Evolutionary conservation across 2,113 vertebrate species (phyloP).

Genomic region (Brachypteracias leptosomus): DNA sequence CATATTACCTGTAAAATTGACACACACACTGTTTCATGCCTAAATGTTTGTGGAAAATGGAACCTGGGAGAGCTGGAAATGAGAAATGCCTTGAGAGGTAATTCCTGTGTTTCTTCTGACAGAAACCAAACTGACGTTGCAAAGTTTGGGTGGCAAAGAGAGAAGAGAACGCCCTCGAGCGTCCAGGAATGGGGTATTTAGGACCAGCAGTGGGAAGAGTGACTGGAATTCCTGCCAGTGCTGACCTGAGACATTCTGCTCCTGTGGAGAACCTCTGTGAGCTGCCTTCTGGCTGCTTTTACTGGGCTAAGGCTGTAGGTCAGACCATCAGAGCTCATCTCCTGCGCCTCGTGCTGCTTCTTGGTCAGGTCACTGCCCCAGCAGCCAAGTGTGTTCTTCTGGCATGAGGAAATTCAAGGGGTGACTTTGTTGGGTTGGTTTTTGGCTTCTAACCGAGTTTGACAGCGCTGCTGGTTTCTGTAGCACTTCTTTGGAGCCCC

Average conservation of each 20-base stretch:
- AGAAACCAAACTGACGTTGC: neutral
- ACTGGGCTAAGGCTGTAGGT: neutral
- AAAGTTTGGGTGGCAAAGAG: neutral
- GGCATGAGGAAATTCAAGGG: neutral
- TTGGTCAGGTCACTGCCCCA: neutral
- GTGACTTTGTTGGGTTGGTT: neutral
- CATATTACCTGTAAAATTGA: neutral
- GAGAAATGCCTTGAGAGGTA: neutral
- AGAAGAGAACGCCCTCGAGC: neutral
- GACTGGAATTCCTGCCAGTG: neutral
- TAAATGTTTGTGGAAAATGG: neutral
- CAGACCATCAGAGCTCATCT: neutral
- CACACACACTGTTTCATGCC: rapidly evolving
- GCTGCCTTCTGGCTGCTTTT: too few relatives aligned
- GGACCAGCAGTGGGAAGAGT: too few relatives aligned
- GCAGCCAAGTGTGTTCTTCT: rapidly evolving
- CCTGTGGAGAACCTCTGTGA: neutral
- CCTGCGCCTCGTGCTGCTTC: neutral
- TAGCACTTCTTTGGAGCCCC: rapidly evolving
- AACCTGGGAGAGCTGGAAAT: neutral
- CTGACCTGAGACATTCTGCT: neutral
- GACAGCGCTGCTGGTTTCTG: neutral
- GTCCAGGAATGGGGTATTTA: neutral
- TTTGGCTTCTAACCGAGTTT: neutral
- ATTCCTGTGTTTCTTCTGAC: neutral